A percentile compares a stretch with the other conserved stretches of the same genome.
These are phyloP conservation scores for Tyrannus savana DNA, from an alignment of 2,113 vertebrate genomes.

Conservation along the genomic window DNA sequence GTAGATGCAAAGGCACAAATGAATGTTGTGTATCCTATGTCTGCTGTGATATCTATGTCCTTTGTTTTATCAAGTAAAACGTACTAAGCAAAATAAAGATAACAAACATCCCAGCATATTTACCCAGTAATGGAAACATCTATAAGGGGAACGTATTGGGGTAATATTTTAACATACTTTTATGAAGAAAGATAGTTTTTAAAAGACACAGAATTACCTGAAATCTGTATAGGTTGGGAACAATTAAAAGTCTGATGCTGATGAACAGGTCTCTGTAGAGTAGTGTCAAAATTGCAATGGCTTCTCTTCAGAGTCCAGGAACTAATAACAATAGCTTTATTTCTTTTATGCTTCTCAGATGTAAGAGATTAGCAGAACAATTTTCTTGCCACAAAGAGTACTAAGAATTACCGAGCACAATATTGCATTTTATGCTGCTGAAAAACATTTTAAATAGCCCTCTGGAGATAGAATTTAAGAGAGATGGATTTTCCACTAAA, in stretches of 20 bases:
- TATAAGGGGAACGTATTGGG: background rate
- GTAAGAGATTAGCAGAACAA: background rate
- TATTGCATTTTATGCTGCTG: background rate
- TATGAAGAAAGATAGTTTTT: background rate
- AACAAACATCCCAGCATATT: background rate
- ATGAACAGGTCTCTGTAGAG: background rate
- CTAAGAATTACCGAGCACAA: background rate
- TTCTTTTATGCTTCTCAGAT: slow-evolving; percentile 4
- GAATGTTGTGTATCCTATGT: background rate
- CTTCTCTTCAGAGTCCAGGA: background rate
- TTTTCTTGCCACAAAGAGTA: background rate
- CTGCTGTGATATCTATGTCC: background rate
- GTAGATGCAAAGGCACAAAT: background rate
- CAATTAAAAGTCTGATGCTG: background rate
- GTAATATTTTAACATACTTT: background rate
- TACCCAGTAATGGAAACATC: background rate
- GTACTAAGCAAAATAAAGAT: background rate
- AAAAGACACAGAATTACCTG: background rate
- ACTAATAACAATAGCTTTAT: background rate
- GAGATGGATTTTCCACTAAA: background rate
- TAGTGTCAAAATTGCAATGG: background rate
- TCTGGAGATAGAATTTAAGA: background rate
- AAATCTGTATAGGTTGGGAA: background rate
- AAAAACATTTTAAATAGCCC: background rate
- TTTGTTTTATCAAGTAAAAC: background rate